phyloP scores from a whole-genome alignment of 2,888 invertebrate species.

The Stenodema calcarata region DNA sequence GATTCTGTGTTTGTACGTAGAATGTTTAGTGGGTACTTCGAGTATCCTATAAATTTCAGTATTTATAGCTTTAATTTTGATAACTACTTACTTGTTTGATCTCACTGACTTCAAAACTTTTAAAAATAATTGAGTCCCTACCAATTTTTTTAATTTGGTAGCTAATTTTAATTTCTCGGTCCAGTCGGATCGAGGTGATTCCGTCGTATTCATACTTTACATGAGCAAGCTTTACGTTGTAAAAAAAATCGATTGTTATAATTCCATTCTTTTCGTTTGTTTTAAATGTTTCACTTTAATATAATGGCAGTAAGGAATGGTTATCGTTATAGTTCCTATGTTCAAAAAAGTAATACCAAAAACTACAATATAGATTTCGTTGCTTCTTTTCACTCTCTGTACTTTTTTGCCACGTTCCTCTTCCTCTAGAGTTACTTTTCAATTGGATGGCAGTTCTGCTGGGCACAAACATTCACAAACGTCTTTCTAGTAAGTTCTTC shows the following conservation, averaged over 20 bases:
- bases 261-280: no score
- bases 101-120: background rate
- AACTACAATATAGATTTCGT: conserved; percentile 10
- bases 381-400: background rate
- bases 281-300: background rate
- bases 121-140: background rate
- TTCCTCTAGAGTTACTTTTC: background rate
- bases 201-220: background rate
- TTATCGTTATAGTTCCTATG: conserved; percentile 1
- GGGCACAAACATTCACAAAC: no score
- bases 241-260: background rate
- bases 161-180: background rate
- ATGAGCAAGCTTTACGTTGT: background rate
- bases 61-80: background rate
- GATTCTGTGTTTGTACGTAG: background rate
- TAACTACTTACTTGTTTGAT: background rate
- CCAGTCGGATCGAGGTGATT: background rate
- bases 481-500: no score
- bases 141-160: background rate
- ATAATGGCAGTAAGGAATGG: background rate
- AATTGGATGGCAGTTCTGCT: no score
- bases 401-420: background rate
- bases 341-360: background rate
- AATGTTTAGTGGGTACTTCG: background rate
- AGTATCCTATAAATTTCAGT: background rate